Conservation (phyloP, 2,113 vertebrate species). For the Andinoacara biseriatus region DNA sequence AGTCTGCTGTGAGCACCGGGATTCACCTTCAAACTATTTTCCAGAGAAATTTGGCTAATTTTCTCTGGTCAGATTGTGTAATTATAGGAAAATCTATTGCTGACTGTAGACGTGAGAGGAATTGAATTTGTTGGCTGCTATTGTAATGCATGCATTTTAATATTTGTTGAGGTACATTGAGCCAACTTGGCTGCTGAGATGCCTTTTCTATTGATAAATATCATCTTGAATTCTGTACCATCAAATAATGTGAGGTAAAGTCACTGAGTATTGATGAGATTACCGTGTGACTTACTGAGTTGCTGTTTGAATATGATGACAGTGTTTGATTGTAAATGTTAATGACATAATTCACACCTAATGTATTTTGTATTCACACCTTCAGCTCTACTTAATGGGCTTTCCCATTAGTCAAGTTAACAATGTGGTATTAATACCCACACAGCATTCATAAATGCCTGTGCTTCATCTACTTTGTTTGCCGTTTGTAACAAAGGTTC, state of each 20-base stretch:
- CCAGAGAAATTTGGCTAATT: constrained; percentile 9
- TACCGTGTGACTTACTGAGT: constrained; percentile 6
- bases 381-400: constrained; percentile 40
- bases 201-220: not conserved
- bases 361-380: constrained; percentile 45
- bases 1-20: constrained; percentile 31
- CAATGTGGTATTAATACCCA: constrained; percentile 17
- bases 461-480: not conserved
- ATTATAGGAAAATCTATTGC: constrained; percentile 26
- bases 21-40: constrained; percentile 34
- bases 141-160: constrained; percentile 21
- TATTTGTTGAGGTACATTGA: not conserved
- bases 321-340: constrained; percentile 32
- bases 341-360: constrained; percentile 30
- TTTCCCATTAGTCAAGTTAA: constrained; percentile 49
- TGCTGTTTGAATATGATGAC: constrained; percentile 30
- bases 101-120: not conserved
- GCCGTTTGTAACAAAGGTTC: not conserved
- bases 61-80: constrained; percentile 14
- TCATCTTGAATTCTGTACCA: not conserved
- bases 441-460: constrained; percentile 16
- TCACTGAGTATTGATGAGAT: constrained; percentile 3
- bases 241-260: not conserved
- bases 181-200: not conserved
- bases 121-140: not conserved